A percentile compares a stretch with the other conserved stretches of the same genome.
phyloP scores from a whole-genome alignment of 2,888 invertebrate genomes.

The Volucella inflata region DNA sequence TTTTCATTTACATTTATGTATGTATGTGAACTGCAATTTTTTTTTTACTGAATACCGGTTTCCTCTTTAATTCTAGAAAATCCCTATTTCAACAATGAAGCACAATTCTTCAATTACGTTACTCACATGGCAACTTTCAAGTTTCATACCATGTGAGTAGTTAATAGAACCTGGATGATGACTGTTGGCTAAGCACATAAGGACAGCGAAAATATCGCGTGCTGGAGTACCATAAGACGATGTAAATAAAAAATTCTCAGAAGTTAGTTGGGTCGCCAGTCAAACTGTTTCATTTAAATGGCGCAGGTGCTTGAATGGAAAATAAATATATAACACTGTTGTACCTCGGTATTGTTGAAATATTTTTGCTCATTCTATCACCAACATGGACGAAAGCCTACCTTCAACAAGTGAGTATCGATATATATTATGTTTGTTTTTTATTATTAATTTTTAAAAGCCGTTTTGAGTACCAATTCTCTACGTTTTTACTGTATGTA shows the following conservation, averaged over 20 bases:
- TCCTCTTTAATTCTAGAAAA: constrained; percentile 9
- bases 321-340: neutral
- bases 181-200: constrained; percentile 17
- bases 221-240: constrained; percentile 33
- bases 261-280: neutral
- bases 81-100: neutral
- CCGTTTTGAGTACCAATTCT: too few relatives aligned
- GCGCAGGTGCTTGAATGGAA: neutral
- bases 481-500: too few relatives aligned
- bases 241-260: constrained; percentile 33
- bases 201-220: constrained; percentile 26
- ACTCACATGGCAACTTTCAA: constrained; percentile 27
- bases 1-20: too few relatives aligned
- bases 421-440: neutral
- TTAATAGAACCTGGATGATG: constrained; percentile 6
- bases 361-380: constrained; percentile 27
- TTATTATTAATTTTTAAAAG: constrained; percentile 1
- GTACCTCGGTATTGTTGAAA: constrained; percentile 6
- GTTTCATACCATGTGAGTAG: neutral
- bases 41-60: too few relatives aligned
- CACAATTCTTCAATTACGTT: neutral
- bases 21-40: too few relatives aligned
- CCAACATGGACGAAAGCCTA: constrained; percentile 40
- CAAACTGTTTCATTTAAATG: constrained; percentile 15
- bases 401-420: constrained; percentile 58